phyloP scores from a whole-genome alignment of 2,888 invertebrate species.

The Cyclophora albipunctata region DNA sequence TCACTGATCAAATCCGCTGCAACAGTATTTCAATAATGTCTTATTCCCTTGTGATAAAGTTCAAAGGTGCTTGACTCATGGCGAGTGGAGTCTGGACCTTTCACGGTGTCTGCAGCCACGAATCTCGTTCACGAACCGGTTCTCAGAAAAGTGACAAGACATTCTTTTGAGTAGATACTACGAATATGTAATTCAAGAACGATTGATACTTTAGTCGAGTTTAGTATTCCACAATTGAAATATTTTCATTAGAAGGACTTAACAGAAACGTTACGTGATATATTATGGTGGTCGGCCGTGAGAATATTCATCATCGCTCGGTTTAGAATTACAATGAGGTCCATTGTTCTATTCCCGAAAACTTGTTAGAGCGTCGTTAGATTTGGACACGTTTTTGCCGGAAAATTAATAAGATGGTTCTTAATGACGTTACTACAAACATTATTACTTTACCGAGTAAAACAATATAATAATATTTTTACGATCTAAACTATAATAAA shows the following conservation, averaged over 20 bases:
- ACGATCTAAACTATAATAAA: no score
- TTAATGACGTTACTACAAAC: no score
- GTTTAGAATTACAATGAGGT: constrained; percentile 29
- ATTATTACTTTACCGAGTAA: no score
- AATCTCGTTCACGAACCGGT: constrained; percentile 50
- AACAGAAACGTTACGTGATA: constrained; percentile 5
- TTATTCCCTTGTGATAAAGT: constrained; percentile 19
- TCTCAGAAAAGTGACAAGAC: constrained; percentile 57
- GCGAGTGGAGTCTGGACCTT: constrained; percentile 10
- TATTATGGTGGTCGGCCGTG: constrained; percentile 15
- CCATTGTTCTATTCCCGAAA: constrained; percentile 31
- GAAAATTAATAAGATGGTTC: constrained; percentile 1
- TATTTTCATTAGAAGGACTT: neutral
- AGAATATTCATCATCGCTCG: constrained; percentile 16
- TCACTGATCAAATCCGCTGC: neutral
- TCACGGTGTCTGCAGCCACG: constrained; percentile 17
- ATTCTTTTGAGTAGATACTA: constrained; percentile 39
- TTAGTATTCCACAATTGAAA: neutral
- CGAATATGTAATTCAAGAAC: constrained; percentile 17
- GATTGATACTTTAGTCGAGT: constrained; percentile 7
- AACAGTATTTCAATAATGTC: constrained; percentile 5
- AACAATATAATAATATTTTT: no score
- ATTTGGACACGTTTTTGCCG: constrained; percentile 1
- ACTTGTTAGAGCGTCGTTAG: constrained; percentile 11
- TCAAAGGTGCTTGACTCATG: constrained; percentile 23